Base-by-base conservation (phyloP, 2,888 invertebrate species). In the Metalampra italica region DNA sequence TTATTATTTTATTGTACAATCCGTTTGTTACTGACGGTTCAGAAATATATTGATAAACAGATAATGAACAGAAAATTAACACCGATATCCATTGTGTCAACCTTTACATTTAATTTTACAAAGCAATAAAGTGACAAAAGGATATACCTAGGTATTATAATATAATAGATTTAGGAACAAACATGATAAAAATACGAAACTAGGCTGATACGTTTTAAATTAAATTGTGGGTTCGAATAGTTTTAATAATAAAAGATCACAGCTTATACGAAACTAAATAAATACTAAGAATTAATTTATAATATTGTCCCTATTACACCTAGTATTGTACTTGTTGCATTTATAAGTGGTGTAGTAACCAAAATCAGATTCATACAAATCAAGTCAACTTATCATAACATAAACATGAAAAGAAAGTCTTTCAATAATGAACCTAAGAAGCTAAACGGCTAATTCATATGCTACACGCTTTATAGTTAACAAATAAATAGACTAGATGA, bases 241-340 rank as follows among this genome's bases (percentile, higher is more conserved):
- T 48, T 54, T 32, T 36, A 45, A 52, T 43, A 47, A 52, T 30
- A 45, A 54, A 47, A 40, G 48, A 52, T 48, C 47, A 51, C 36
- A 49, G 50, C 43, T 51, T 47, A 49, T 45, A 40, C 15, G 9
- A 40, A 37, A 12, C 22, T 22, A 12, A 42, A 41, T n/a, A 41
- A 12, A 13, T 42, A 12, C 9, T n/a, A 42, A 8, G 13, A 30
- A 42, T 9, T 7, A 32, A 5, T 32, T 37, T 22, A 15, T 39
- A 37, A 12, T 37, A 37, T 12, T 39, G 43, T 37, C 41, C 42
- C 51, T 56, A 52, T 43, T 52, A 54, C 32, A 53, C 7, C 55
- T 60, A 63, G 49, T 50, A 55, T 63, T 63, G 63, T 63, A 63
- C 63, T 63, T 55, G 43, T 54, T 54, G 41, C 44, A 38, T 49